phyloP scores from a whole-genome alignment of 1,140 invertebrate genomes.

The Ceratina calcarata region DNA sequence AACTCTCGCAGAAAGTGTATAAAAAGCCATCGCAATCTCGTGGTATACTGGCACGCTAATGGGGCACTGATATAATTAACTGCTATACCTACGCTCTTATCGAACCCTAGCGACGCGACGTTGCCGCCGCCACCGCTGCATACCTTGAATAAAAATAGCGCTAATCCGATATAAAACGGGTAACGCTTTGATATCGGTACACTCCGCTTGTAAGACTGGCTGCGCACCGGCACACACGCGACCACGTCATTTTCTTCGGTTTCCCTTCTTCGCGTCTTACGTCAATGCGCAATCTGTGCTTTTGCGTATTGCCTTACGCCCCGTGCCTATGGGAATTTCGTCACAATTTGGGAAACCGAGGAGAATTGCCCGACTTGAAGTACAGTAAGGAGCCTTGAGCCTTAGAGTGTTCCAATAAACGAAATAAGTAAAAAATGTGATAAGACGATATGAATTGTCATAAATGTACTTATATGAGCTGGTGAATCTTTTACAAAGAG shows the following conservation, averaged over 20 bases:
- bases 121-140: constrained; percentile 30
- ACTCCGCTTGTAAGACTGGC: neutral
- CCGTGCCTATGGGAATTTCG: no score
- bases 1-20: constrained; percentile 50
- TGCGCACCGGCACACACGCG: constrained; percentile 40
- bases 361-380: no score
- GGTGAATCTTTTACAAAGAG: no score
- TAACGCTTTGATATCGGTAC: constrained; percentile 27
- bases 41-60: constrained; percentile 67
- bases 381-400: no score
- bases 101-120: constrained; percentile 49
- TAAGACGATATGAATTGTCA: no score
- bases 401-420: no score
- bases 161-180: constrained; percentile 42
- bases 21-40: constrained; percentile 69
- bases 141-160: constrained; percentile 61
- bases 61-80: constrained; percentile 70
- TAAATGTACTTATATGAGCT: no score
- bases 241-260: constrained; percentile 46
- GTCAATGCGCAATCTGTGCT: constrained; percentile 48
- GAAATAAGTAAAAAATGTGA: no score
- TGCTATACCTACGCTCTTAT: constrained; percentile 62
- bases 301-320: neutral
- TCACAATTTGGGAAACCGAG: no score
- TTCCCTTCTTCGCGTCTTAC: constrained; percentile 41